Evolutionary conservation across 1,140 invertebrate species (phyloP), one percentile per base, ranked within the genome.

Genomic region (Nephila pilipes): DNA sequence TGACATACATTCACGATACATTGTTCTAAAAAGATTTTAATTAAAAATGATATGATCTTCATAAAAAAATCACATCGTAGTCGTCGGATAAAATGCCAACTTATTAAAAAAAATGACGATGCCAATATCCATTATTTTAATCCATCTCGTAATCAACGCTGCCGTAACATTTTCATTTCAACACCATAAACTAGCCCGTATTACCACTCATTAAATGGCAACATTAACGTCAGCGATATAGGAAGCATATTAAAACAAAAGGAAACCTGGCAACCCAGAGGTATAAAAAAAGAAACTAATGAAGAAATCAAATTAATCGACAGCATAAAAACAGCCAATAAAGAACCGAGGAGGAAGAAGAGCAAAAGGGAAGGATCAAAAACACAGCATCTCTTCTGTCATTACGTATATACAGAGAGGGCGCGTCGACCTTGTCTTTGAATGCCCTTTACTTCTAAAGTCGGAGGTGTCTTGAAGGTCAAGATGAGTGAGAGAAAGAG

Each of bases 401-500:
- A 46, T 46, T 46, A 46, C 46, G n/a, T n/a, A n/a, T n/a, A n/a
- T n/a, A n/a, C n/a, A n/a, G n/a, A 1, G 18, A 81, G 46, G 46
- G 80, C 80, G 80, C 80, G 80, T 54, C 80, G 80, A 81, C 80
- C 80, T 81, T 81, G 38, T 38, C 69, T 29, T 55, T 29, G 80
- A 54, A 81, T 55, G 80, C 20, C 80, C 80, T 81, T 81, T 81
- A 12, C 38, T 46, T 55, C 1, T 3, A 81, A 81, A 81, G 80
- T 81, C 80, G 80, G 80, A 81, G 36, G 80, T 81, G 36, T 8
- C 38, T 38, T 81, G 80, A 81, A 81, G 80, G 80, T 81, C 80
- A 81, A 80, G 75, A 20, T 20, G 29, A 80, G 29, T 10, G 46
- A 46, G 38, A 46, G 38, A 38, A 10, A 46, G 46, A 46, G 4